Evolutionary conservation across 2,113 vertebrate species (phyloP).

Genomic region (Cynopterus brachyotis): DNA sequence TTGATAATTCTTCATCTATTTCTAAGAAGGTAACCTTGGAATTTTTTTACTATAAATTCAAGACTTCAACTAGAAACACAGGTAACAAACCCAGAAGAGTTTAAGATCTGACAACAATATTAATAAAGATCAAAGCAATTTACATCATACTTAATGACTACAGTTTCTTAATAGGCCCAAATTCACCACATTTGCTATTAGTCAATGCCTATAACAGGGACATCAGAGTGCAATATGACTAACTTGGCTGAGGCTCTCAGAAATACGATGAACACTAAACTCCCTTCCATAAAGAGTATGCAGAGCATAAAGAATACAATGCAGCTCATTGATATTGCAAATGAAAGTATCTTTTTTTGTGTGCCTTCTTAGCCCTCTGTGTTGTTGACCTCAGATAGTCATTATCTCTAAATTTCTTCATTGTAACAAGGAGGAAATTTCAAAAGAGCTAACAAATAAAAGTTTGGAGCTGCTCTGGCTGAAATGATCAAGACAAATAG

Average conservation of each 20-base stretch:
- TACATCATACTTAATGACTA: neutral
- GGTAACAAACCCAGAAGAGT: neutral
- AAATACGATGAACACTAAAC: neutral
- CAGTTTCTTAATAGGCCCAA: neutral
- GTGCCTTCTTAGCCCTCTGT: neutral
- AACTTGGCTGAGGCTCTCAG: neutral
- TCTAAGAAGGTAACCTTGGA: neutral
- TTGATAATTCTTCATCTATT: neutral
- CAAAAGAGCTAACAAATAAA: neutral
- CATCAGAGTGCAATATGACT: neutral
- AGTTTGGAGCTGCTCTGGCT: neutral
- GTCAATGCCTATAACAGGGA: neutral
- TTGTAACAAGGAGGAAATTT: conserved; percentile 23
- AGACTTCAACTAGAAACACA: neutral
- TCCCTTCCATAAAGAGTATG: neutral
- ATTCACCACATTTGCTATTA: neutral
- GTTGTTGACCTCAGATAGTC: neutral
- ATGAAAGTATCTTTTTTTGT: neutral
- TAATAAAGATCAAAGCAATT: conserved; percentile 7
- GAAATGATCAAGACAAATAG: neutral
- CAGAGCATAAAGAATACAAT: neutral
- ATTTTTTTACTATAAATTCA: neutral
- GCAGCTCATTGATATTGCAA: neutral
- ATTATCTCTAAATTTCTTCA: neutral
- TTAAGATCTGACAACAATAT: neutral